phyloP scores from a whole-genome alignment of 2,888 invertebrate species.

The Lissocephala sabroskyi region DNA sequence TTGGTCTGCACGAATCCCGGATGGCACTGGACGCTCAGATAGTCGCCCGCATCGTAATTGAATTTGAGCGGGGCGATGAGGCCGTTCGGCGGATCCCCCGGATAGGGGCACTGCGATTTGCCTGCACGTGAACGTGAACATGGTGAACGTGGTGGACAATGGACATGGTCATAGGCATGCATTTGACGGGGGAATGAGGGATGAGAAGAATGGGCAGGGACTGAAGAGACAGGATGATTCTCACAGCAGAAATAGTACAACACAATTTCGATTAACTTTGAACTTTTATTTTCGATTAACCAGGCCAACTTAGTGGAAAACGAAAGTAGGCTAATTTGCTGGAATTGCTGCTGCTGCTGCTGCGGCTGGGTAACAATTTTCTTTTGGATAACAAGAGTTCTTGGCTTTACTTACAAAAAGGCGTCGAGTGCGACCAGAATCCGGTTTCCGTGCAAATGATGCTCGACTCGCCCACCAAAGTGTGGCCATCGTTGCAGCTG shows the following conservation, averaged over 20 bases:
- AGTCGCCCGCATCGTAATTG: constrained; percentile 83
- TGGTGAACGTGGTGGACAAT: constrained; percentile 15
- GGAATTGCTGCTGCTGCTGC: not conserved
- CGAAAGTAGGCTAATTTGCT: not conserved
- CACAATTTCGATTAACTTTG: constrained; percentile 58
- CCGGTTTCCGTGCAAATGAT: constrained; percentile 91
- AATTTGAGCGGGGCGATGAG: constrained; percentile 81
- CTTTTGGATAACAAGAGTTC: not conserved
- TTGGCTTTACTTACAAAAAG: constrained; percentile 80
- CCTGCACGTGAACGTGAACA: constrained; percentile 73
- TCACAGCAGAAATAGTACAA: constrained; percentile 49
- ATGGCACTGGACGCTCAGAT: constrained; percentile 79
- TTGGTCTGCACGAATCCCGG: constrained; percentile 76
- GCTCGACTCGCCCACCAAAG: constrained; percentile 80
- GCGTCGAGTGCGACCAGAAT: constrained; percentile 90
- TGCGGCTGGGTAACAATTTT: not conserved
- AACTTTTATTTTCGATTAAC: constrained; percentile 15
- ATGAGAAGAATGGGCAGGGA: constrained; percentile 15
- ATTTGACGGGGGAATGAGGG: constrained; percentile 1
- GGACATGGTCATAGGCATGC: constrained; percentile 24
- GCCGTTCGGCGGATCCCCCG: constrained; percentile 82
- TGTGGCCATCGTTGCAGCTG: constrained; percentile 80
- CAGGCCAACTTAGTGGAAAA: not conserved
- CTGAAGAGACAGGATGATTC: constrained; percentile 17
- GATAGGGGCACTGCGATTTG: constrained; percentile 81